These are phyloP conservation scores for Drosophila sproati DNA, from an alignment of 1,140 invertebrate genomes.

Conservation along the genomic window DNA sequence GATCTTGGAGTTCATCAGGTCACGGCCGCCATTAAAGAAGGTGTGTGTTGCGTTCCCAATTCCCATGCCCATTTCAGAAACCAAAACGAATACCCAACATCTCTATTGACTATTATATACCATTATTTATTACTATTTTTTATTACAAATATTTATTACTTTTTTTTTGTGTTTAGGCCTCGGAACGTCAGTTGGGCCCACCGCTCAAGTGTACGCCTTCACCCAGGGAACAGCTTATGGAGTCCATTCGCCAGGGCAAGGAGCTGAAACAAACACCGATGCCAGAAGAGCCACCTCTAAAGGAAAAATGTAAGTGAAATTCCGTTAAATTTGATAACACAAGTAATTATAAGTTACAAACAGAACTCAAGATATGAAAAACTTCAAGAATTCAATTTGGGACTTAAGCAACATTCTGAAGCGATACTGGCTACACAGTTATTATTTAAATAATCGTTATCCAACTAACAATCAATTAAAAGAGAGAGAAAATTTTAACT, in stretches of 20 bases:
- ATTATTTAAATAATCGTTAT: background rate
- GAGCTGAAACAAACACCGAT: slow-evolving; percentile 87
- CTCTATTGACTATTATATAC: slow-evolving; percentile 21
- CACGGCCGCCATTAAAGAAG: slow-evolving; percentile 96
- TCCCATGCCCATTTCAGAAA: background rate
- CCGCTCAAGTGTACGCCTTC: slow-evolving; percentile 89
- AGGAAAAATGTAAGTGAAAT: slow-evolving; percentile 74
- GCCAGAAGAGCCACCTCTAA: slow-evolving; percentile 63
- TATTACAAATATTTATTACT: slow-evolving; percentile 1
- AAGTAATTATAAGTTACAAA: background rate
- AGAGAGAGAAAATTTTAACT: background rate
- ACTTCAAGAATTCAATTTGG: background rate
- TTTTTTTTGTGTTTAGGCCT: slow-evolving; percentile 87
- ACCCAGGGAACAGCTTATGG: slow-evolving; percentile 93
- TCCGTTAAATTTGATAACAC: background rate
- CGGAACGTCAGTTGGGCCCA: slow-evolving; percentile 94
- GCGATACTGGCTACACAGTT: background rate
- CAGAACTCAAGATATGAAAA: background rate
- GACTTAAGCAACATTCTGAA: background rate
- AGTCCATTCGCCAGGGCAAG: slow-evolving; percentile 93
- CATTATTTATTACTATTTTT: slow-evolving; percentile 10
- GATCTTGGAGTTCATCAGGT: slow-evolving; percentile 98
- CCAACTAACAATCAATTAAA: background rate
- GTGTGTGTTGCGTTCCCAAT: slow-evolving; percentile 86
- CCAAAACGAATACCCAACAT: slow-evolving; percentile 22